Evolutionary conservation across 2,113 vertebrate genomes (phyloP).

Genomic region (Oxyura jamaicensis): DNA sequence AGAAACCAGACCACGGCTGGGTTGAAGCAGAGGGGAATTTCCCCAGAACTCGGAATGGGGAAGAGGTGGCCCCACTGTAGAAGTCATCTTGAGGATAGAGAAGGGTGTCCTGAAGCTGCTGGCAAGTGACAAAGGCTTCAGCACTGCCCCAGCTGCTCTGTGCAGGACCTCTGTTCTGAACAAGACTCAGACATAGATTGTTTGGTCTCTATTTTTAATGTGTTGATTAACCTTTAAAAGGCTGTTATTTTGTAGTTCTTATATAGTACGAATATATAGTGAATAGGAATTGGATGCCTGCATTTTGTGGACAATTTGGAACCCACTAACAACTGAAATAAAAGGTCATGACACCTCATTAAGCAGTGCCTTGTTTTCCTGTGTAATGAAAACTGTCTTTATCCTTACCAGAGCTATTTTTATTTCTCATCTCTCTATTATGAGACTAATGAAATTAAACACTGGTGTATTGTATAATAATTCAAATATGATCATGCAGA

Average conservation of each 20-base stretch:
- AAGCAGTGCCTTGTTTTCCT: not conserved
- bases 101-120: not conserved
- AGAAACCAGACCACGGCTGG: not conserved
- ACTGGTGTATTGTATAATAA: not conserved
- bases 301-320: not conserved
- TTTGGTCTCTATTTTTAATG: not conserved
- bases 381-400: not conserved
- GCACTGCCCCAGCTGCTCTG: not conserved
- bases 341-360: not conserved
- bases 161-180: too few relatives aligned
- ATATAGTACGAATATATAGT: not conserved
- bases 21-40: not conserved
- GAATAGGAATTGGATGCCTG: not conserved
- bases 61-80: not conserved
- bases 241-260: not conserved
- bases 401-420: not conserved
- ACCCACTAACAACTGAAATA: not conserved
- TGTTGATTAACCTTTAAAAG: not conserved
- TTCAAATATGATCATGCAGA: not conserved
- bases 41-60: not conserved
- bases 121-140: not conserved
- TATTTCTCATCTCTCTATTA: not conserved
- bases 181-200: not conserved
- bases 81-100: accelerated
- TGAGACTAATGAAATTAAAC: not conserved